Percentiles rank a stretch among this genome's conserved stretches.
phyloP scores from a whole-genome alignment of 2,888 invertebrate species.

The Slavum lentiscoides region DNA sequence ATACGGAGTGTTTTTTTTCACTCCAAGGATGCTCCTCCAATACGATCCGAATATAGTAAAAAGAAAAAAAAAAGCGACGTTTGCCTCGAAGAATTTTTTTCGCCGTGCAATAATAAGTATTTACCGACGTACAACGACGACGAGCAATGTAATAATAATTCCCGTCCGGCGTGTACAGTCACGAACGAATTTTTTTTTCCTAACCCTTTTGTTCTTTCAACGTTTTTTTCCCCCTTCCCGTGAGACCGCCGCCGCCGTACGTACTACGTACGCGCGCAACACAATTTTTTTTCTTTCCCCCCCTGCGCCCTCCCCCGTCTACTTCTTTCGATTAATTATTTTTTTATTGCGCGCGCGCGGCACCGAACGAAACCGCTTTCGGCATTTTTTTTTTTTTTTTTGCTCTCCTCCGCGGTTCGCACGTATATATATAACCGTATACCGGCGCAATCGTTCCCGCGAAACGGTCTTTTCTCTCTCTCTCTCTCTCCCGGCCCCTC shows the following conservation, averaged over 20 bases:
- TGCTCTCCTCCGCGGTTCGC: neutral
- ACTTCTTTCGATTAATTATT: constrained; percentile 43
- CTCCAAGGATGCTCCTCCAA: too few relatives aligned
- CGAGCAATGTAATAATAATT: constrained; percentile 12
- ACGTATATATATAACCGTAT: constrained; percentile 1
- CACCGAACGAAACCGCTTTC: constrained; percentile 27
- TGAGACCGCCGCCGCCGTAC: neutral
- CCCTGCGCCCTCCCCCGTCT: neutral
- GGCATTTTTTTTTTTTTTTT: constrained; percentile 14
- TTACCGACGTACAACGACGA: neutral
- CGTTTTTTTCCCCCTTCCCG: constrained; percentile 33
- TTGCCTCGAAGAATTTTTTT: too few relatives aligned
- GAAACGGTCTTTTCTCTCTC: constrained; percentile 26
- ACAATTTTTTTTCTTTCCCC: neutral
- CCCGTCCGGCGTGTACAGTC: constrained; percentile 38
- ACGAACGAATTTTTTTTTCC: constrained; percentile 41
- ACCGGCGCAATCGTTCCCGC: too few relatives aligned
- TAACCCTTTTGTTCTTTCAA: constrained; percentile 47
- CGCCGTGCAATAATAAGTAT: too few relatives aligned
- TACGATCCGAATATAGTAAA: too few relatives aligned
- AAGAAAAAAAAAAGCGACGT: too few relatives aligned
- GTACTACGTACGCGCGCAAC: neutral
- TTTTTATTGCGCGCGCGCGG: constrained; percentile 14
- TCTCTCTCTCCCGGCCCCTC: neutral
- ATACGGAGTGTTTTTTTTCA: too few relatives aligned